phyloP scores from a whole-genome alignment of 2,888 invertebrate species.

The Endomychus coccineus region DNA sequence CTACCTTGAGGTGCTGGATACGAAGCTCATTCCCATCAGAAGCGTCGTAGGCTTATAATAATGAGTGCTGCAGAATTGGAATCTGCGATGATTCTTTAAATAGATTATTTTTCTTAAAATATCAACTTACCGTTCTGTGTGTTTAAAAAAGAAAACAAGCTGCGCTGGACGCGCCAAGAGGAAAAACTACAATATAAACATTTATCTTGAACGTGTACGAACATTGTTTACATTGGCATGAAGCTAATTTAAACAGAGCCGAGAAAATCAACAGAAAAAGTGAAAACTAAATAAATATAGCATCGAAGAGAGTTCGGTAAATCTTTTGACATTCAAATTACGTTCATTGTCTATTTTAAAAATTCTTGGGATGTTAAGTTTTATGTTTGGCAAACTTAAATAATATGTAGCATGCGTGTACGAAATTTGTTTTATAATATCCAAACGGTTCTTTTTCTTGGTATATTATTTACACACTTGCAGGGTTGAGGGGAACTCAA shows the following conservation, averaged over 20 bases:
- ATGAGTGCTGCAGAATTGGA: no score
- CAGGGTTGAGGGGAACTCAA: no score
- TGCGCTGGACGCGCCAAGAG: conserved; percentile 22
- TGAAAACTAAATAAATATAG: conserved; percentile 30
- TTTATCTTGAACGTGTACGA: conserved; percentile 28
- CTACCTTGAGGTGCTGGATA: no score
- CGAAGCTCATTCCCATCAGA: no score
- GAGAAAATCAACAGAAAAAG: conserved; percentile 35
- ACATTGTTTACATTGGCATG: conserved; percentile 33
- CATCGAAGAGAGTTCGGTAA: neutral
- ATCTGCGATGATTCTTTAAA: no score
- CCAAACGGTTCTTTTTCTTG: no score
- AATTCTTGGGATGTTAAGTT: no score
- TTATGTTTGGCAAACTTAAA: no score
- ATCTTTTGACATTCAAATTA: neutral
- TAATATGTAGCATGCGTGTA: neutral
- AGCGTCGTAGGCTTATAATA: no score
- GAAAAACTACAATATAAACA: conserved; percentile 31
- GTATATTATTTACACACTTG: no score
- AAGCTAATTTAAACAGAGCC: conserved; percentile 31
- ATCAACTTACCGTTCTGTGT: conserved; percentile 25
- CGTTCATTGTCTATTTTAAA: conserved; percentile 1
- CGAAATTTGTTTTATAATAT: no score
- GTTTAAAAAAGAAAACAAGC: conserved; percentile 28
- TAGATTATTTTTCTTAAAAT: conserved; percentile 11